Evolutionary conservation across 2,888 invertebrate species (phyloP).

Genomic region (Bombyx huttoni): DNA sequence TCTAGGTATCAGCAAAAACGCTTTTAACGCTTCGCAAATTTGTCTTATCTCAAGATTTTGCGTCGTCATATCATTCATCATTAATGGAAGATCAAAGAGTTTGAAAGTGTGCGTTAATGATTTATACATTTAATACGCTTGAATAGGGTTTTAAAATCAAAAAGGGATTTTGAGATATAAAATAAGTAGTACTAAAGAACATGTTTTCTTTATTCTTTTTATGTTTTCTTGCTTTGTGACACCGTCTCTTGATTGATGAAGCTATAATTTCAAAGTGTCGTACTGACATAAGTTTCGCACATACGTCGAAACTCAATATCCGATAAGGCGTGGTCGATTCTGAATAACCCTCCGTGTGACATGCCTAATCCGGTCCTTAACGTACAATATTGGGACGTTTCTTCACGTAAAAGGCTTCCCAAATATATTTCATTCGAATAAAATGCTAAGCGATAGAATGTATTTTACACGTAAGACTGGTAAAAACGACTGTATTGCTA

Average conservation of each 20-base stretch:
- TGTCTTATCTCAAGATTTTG: not conserved
- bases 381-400: slow-evolving; percentile 12
- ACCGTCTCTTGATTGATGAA: too few relatives aligned
- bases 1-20: not conserved
- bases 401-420: slow-evolving; percentile 4
- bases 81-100: too few relatives aligned
- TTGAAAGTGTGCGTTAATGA: too few relatives aligned
- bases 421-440: slow-evolving; percentile 1
- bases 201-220: too few relatives aligned
- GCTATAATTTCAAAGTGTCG: not conserved
- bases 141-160: too few relatives aligned
- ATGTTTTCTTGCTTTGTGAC: too few relatives aligned
- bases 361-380: slow-evolving; percentile 13
- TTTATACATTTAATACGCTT: too few relatives aligned
- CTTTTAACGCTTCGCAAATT: not conserved
- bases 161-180: too few relatives aligned
- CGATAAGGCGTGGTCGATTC: slow-evolving; percentile 15
- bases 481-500: too few relatives aligned
- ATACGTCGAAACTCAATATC: slow-evolving; percentile 18
- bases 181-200: too few relatives aligned
- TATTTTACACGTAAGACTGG: too few relatives aligned
- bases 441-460: too few relatives aligned
- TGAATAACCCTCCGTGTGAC: slow-evolving; percentile 19
- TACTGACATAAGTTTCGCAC: slow-evolving; percentile 1
- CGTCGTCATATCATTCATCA: not conserved